These are phyloP conservation scores for Acronicta leporina DNA, from an alignment of 2,888 invertebrate genomes.

Conservation along the genomic window DNA sequence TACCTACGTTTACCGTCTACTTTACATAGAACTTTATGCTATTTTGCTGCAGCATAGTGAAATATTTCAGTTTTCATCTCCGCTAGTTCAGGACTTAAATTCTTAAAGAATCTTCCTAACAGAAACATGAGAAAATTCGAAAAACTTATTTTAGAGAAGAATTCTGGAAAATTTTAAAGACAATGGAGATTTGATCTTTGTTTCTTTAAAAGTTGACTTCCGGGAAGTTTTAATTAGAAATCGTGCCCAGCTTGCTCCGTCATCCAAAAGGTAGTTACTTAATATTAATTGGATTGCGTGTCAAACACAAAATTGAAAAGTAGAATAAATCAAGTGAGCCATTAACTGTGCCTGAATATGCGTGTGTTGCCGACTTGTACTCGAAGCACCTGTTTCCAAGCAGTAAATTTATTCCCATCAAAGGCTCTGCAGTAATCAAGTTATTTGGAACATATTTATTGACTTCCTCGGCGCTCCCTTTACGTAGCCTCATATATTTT, in stretches of 20 bases:
- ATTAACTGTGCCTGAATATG: conserved; percentile 32
- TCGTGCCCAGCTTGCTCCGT: not conserved
- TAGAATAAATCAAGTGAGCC: conserved; percentile 43
- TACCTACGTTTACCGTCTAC: not conserved
- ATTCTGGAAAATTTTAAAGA: conserved; percentile 18
- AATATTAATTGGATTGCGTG: conserved; percentile 33
- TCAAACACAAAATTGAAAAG: conserved; percentile 34
- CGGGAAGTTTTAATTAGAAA: conserved; percentile 31
- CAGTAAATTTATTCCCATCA: conserved; percentile 60
- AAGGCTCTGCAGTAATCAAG: conserved; percentile 67
- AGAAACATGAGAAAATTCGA: conserved; percentile 9
- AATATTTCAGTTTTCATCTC: too few relatives aligned
- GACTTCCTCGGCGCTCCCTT: conserved; percentile 57
- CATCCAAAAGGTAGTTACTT: conserved; percentile 4
- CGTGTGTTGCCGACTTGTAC: conserved; percentile 35
- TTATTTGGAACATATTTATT: conserved; percentile 72
- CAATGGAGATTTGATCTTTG: conserved; percentile 2
- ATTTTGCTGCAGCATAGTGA: not conserved
- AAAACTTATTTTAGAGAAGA: conserved; percentile 3
- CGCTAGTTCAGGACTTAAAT: too few relatives aligned
- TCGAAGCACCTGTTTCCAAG: conserved; percentile 56
- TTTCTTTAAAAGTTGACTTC: conserved; percentile 19
- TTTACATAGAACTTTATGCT: conserved; percentile 1
- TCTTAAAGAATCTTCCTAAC: too few relatives aligned
- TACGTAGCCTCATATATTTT: conserved; percentile 62